These are phyloP conservation scores for Catharus minimus DNA, from an alignment of 2,113 vertebrate species.

Conservation along the genomic window DNA sequence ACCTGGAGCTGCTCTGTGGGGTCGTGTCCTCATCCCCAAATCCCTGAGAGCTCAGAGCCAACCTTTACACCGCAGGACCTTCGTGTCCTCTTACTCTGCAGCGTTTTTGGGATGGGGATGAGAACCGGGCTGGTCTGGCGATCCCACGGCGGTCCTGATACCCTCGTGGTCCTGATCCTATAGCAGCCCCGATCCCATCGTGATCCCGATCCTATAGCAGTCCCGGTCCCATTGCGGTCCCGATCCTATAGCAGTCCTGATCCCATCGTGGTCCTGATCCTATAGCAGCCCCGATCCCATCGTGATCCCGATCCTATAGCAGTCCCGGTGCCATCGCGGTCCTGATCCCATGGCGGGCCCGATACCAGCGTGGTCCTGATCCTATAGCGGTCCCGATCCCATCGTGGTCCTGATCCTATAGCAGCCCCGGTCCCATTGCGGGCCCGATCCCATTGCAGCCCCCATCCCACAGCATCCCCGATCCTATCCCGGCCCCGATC, in stretches of 20 bases:
- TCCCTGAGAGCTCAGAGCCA: not conserved
- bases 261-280: too few species aligned
- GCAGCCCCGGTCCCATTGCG: too few species aligned
- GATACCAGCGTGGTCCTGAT: accelerated
- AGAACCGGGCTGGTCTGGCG: accelerated
- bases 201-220: accelerated
- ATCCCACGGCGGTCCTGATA: too few species aligned
- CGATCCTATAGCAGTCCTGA: not conserved
- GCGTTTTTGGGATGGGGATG: not conserved
- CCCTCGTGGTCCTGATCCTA: too few species aligned
- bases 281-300: too few species aligned
- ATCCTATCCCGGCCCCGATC: accelerated
- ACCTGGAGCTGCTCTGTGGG: not conserved
- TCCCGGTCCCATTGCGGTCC: not conserved
- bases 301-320: too few species aligned
- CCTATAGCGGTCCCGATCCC: not conserved
- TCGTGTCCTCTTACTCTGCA: not conserved
- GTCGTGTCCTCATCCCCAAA: accelerated
- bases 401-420: too few species aligned
- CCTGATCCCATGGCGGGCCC: not conserved
- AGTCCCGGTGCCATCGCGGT: accelerated
- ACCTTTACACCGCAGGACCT: not conserved
- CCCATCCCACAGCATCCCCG: accelerated
- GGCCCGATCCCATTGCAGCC: accelerated
- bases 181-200: not conserved